These are phyloP conservation scores for Myotis findleyi DNA, from an alignment of 2,797 vertebrate species.

Conservation along the genomic window DNA sequence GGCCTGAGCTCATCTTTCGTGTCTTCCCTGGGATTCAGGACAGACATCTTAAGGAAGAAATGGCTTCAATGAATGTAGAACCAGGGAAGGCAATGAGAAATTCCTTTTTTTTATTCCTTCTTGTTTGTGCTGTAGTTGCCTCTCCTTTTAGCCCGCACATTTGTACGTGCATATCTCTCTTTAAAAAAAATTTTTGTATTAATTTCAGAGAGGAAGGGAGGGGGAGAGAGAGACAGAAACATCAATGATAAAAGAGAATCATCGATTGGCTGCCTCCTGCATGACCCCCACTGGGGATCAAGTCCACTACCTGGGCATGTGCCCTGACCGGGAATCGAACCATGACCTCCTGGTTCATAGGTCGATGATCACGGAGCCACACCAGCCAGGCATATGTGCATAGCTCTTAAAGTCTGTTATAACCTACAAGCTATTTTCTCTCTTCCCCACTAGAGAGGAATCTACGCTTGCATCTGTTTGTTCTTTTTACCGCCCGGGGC, in stretches of 20 bases:
- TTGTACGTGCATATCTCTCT: background rate
- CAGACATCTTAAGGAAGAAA: background rate
- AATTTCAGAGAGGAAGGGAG: too few species aligned
- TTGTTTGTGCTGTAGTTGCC: background rate
- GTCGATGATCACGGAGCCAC: too few species aligned
- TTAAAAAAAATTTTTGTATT: too few species aligned
- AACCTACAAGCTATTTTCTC: background rate
- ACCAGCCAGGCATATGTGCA: background rate
- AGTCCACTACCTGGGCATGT: too few species aligned
- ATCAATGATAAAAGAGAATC: too few species aligned
- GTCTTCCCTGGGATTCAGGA: background rate
- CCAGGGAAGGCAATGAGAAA: background rate
- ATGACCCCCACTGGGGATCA: too few species aligned
- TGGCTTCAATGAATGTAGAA: background rate
- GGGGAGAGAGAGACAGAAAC: too few species aligned
- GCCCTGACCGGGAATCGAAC: too few species aligned
- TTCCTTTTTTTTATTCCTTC: background rate
- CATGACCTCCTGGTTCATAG: too few species aligned
- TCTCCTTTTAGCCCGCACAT: background rate
- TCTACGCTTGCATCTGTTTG: background rate
- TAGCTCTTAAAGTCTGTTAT: background rate
- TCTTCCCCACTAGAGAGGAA: background rate
- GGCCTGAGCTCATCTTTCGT: background rate
- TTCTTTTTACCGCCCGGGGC: background rate
- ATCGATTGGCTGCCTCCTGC: too few species aligned